phyloP scores from a whole-genome alignment of 2,113 vertebrate species.

The Sitta europaea region DNA sequence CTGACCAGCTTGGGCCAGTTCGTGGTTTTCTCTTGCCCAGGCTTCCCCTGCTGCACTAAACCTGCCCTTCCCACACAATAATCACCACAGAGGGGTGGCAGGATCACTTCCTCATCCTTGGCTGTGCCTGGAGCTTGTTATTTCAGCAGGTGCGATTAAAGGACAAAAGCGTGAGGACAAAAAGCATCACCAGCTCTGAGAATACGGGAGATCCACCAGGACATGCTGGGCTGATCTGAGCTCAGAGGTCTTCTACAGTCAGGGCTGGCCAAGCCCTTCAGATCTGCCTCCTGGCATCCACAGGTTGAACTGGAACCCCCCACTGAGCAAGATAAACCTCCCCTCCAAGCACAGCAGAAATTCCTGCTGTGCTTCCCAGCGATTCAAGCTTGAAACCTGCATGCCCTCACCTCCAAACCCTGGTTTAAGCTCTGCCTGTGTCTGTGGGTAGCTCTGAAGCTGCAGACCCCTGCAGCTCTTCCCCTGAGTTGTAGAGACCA shows the following conservation, averaged over 20 bases:
- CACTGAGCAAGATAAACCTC: neutral
- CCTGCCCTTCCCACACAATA: neutral
- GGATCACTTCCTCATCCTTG: neutral
- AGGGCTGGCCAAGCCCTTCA: neutral
- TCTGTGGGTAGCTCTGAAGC: neutral
- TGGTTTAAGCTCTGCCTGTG: neutral
- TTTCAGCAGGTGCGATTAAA: neutral
- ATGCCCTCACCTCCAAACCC: neutral
- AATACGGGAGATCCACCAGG: neutral
- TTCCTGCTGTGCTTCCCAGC: neutral
- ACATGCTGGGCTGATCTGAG: fast-evolving
- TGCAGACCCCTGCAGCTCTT: neutral
- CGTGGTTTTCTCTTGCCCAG: neutral
- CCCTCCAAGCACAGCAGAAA: neutral
- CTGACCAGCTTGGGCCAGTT: neutral
- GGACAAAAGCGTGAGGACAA: neutral
- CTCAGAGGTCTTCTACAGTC: neutral
- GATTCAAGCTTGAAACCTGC: neutral
- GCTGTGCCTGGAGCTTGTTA: fast-evolving
- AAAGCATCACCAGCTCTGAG: neutral
- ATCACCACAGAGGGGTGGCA: fast-evolving
- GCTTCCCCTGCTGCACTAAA: neutral
- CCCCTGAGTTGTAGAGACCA: fast-evolving
- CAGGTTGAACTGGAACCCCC: neutral
- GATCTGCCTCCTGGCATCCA: neutral